These are phyloP conservation scores for Hydrolagus affinis DNA, from an alignment of 2,113 vertebrate genomes.

Conservation along the genomic window DNA sequence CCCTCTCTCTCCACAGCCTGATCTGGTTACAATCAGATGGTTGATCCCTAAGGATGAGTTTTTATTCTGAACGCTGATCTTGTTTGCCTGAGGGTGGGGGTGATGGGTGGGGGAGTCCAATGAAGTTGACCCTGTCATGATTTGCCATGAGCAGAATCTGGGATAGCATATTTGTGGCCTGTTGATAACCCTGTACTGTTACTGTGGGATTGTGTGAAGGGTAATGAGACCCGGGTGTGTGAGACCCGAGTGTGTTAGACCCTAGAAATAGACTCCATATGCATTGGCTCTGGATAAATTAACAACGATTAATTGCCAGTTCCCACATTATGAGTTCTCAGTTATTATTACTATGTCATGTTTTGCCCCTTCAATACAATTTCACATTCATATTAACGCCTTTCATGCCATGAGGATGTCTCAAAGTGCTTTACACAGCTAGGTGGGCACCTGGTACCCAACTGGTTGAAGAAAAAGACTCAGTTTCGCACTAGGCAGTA, in stretches of 20 bases:
- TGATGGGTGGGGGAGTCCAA: background rate
- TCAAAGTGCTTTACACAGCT: too few species aligned
- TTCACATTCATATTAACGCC: too few species aligned
- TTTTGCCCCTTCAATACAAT: too few species aligned
- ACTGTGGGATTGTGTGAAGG: background rate
- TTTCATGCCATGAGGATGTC: too few species aligned
- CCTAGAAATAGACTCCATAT: background rate
- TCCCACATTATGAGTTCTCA: too few species aligned
- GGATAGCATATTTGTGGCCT: background rate
- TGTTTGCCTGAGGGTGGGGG: background rate
- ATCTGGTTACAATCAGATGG: constrained; percentile 19
- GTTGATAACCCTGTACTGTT: background rate
- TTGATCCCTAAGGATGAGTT: background rate
- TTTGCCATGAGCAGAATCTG: background rate
- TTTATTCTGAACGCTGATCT: background rate
- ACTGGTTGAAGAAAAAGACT: too few species aligned
- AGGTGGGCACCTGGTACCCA: too few species aligned
- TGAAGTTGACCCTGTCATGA: background rate
- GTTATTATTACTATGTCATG: too few species aligned
- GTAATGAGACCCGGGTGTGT: background rate
- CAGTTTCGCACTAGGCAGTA: too few species aligned
- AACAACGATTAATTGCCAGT: too few species aligned
- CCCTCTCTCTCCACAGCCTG: background rate
- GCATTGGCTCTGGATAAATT: too few species aligned
- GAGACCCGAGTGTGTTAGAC: background rate